Evolutionary conservation across 2,113 vertebrate species (phyloP), one percentile per base, ranked within the genome.

Genomic region (Odontesthes bonariensis): DNA sequence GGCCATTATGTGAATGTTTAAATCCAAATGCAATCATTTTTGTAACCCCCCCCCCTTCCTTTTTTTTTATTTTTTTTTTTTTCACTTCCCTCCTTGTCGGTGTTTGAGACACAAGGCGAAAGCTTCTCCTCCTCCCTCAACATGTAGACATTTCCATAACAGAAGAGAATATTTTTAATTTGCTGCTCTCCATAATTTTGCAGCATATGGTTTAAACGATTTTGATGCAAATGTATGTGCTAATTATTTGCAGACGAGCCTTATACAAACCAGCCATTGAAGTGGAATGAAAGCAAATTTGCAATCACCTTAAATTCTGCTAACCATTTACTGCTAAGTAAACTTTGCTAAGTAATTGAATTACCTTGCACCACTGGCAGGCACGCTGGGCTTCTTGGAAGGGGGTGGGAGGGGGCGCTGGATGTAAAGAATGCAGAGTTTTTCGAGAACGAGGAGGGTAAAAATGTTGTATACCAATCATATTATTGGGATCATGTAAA

Each of bases 171-270:
- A 91, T 92, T 94, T 91, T 92, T 79, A 90, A 73, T 87, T 94
- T 93, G 91, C 94, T 94, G 79, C 91, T 94, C 93, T 94, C 92
- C 93, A 92, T 93, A 92, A 95, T 93, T 93, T 94, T 88, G 91
- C 83, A 96, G 91, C 96, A 97, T 97, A 96, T 96, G 96, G 96
- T 93, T 89, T 92, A 89, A 94, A 94, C 76, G 94, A 96, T 96
- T 96, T 94, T 96, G 94, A 97, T 97, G 96, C 96, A 97, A 97
- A 97, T 97, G 92, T 92, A 92, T 94, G 82, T 90, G 90, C 95
- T 96, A 96, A 96, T 97, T 96, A 96, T 88, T 94, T 95, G 94
- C 94, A 95, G 94, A 95, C 93, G 91, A 95, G 95, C 94, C 94
- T 96, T 94, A 92, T 92, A 92, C 94, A 92, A 91, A 79, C 86